Evolutionary conservation across 2,888 invertebrate genomes (phyloP), one percentile per base, ranked within the genome.

Genomic region (Sarcophaga caerulescens): DNA sequence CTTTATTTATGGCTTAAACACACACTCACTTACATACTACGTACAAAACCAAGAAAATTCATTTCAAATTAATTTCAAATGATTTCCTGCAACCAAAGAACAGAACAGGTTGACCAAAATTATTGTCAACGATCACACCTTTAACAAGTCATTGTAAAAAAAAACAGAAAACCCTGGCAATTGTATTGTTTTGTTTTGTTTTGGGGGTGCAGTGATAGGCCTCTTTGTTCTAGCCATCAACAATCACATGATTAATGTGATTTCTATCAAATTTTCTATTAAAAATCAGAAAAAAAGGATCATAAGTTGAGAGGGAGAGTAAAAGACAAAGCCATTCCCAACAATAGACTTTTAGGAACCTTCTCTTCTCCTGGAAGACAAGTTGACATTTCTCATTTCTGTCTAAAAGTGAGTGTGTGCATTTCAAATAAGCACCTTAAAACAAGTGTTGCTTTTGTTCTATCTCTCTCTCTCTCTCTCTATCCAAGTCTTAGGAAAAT

Each of bases 261-360:
- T 87, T 87, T 88, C 73, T 84, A 82, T 80, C 76, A 77, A 71
- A 85, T 88, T 89, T 85, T 87, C 88, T 78, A 73, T 25, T 71
- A 73, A 74, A 74, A 57, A 63, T 57, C 19, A 65, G 78, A 45
- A 60, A 60, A 79, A 75, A 76, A 87, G 88, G 90, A 87, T 78
- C 25, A 35, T 35, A 35, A 35, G 35, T 35, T 35, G 35, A 35
- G 10, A 35, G 35, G 35, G 35, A 35, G 6, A 35, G 35, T 35
- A 35, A 59, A 11, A 35, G 59, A 47, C 47, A 73, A 74, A 76
- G 73, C 77, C 60, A 81, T 78, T 68, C 21, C 23, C 71, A 85
- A 89, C 88, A 89, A 89, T 88, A 88, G 89, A 89, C 88, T 77
- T 62, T 68, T n/a, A 77, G 89, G 88, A 88, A 88, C 84, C 88